Base-by-base conservation (phyloP, 2,888 invertebrate genomes). In the Andrena flavipes region DNA sequence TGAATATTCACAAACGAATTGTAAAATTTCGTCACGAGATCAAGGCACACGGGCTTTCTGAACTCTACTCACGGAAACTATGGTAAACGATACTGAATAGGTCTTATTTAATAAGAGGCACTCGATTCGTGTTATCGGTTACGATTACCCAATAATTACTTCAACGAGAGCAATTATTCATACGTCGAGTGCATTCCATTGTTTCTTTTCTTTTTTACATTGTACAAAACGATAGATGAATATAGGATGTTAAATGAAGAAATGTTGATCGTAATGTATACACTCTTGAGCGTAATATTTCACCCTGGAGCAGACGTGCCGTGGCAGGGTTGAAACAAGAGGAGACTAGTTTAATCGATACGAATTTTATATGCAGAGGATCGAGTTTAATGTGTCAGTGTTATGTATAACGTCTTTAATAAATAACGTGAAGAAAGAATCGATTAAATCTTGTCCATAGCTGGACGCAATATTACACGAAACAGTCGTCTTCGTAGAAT, bases 351-450 rank as follows among this genome's bases (percentile, higher is more conserved):
- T 80, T 79, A 72, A 71, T 71, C 67, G 49, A 51, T 80, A 80
- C 67, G 80, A 80, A 79, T 80, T 80, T 80, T 80, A 68, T 80
- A 80, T 79, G 71, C 48, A 72, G 80, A 80, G 63, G 56, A 33
- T 74, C 83, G 82, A 83, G 62, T 74, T 82, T 73, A 62, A 64
- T 82, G 77, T 83, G 83, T 83, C 70, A 77, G 65, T 83, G 83
- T 83, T 83, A 82, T 77, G 83, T 83, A 71, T 83, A 74, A 83
- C 62, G 77, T 70, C 77, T 83, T 82, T 83, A 76, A 83, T 83
- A 77, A 71, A 80, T 54, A 48, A 74, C 65, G 51, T 67, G 83
- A 73, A 56, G 65, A 60, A 79, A 67, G 80, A 56, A 42, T 51
- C 10, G 26, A 78, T 67, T 49, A 54, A 71, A 56, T 8, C 63